Evolutionary conservation across 1,140 invertebrate species (phyloP).

Genomic region (Octopus sinensis): DNA sequence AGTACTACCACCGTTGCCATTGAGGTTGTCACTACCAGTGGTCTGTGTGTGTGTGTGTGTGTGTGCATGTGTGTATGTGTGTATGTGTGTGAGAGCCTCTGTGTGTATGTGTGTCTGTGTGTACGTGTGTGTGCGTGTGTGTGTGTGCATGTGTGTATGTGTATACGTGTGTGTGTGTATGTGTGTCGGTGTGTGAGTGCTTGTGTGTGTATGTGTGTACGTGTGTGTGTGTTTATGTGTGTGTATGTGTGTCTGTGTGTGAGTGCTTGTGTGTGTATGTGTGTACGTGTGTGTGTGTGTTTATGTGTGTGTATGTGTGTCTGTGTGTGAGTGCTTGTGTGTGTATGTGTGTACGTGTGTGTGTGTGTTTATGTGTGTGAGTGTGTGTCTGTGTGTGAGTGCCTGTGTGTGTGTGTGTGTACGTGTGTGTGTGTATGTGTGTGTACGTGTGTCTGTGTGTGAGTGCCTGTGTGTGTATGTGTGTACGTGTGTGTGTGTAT

Average conservation of each 20-base stretch:
- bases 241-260: constrained; percentile 21
- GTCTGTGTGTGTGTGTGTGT: constrained; percentile 24
- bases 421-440: too few relatives aligned
- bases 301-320: background rate
- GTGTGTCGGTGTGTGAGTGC: constrained; percentile 24
- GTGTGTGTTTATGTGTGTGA: constrained; percentile 25
- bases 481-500: too few relatives aligned
- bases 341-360: background rate
- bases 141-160: constrained; percentile 25
- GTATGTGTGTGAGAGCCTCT: constrained; percentile 27
- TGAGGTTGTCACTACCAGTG: background rate
- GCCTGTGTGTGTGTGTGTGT: too few relatives aligned
- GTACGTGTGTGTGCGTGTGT: constrained; percentile 28
- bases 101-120: constrained; percentile 26
- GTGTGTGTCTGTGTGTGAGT: background rate
- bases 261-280: background rate
- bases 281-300: background rate
- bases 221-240: constrained; percentile 29
- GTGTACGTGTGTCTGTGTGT: too few relatives aligned
- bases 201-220: constrained; percentile 21
- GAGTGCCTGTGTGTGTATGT: too few relatives aligned
- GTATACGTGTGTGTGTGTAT: constrained; percentile 25
- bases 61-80: constrained; percentile 27
- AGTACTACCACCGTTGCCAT: background rate
- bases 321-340: background rate